Evolutionary conservation across 23 tunicate species (phyloP), one percentile per base, ranked within the genome.

Genomic region (Trididemnum nubilum): DNA sequence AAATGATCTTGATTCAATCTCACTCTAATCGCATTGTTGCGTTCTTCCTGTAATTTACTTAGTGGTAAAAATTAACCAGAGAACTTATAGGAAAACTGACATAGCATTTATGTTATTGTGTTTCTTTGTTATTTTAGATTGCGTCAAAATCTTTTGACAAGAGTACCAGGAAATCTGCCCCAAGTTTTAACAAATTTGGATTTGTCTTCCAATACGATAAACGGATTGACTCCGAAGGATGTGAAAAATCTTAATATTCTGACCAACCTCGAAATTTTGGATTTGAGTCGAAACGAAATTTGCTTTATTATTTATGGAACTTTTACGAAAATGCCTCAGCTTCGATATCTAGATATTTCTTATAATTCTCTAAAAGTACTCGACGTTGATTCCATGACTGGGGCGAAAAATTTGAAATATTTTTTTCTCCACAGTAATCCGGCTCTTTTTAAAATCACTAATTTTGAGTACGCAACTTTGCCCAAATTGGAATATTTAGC

Each of bases 371-470:
- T 86, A 19, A 36, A 79, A 28, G 35, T 34, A 1, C 26, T 86
- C 29, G 61, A 60, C 25, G 64, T 72, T 9, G 78, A 86, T 52
- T 33, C 50, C 7, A 75, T 86, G 32, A 15, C 72, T 23, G 80
- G 85, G 3, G 65, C 83, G 26, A 26, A 1, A 27, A 71, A 50
- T 28, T 36, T 86, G 58, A 76, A 86, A 37, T 72, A 79, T 30
- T 27, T 86, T 27, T 86, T 77, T 33, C 85, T 86, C 2, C 63
- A 86, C 58, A 58, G 73, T n/a, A 86, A 86, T 71, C 73, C 84
- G 30, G 22, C 33, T 34, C 73, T 86, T 18, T 37, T 9, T 9
- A 27, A 19, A n/a, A n/a, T 86, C 12, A 58, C 67, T 23, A 37
- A 71, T 5, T 39, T 28, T 24, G 60, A 33, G 2, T 71, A 79